Evolutionary conservation across 2,113 vertebrate genomes (phyloP).

Genomic region (Gorsachius goisagi): DNA sequence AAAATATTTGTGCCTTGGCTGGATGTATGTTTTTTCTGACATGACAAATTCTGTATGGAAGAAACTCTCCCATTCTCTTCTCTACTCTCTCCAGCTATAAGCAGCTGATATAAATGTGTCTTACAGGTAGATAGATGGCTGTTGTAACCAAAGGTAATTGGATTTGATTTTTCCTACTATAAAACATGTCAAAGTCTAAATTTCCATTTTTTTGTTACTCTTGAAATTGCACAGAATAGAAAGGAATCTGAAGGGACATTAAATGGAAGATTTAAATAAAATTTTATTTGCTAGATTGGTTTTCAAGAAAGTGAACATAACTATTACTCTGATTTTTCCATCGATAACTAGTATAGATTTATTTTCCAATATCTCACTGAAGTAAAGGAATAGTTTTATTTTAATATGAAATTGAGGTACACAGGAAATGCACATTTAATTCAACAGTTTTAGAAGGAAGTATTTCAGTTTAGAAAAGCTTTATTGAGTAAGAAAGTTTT

Average conservation of each 20-base stretch:
- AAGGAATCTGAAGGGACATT: neutral
- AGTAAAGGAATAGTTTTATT: neutral
- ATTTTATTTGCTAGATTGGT: neutral
- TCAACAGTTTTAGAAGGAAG: neutral
- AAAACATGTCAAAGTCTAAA: neutral
- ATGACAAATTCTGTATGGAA: neutral
- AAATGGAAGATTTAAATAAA: neutral
- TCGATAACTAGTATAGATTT: neutral
- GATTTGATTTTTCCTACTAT: neutral
- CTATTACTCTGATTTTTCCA: neutral
- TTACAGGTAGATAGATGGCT: neutral
- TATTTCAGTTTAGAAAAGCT: neutral
- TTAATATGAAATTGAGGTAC: neutral
- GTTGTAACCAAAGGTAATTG: neutral
- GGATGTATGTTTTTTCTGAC: neutral
- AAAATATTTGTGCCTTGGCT: neutral
- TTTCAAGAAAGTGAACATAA: neutral
- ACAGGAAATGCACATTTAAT: neutral
- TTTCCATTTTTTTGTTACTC: neutral
- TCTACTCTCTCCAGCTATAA: neutral
- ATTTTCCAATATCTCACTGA: neutral
- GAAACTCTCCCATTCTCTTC: neutral
- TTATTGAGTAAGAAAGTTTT: neutral
- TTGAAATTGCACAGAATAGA: neutral
- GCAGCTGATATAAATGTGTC: neutral